phyloP scores from a whole-genome alignment of 2,113 vertebrate species.

The Carettochelys insculpta region DNA sequence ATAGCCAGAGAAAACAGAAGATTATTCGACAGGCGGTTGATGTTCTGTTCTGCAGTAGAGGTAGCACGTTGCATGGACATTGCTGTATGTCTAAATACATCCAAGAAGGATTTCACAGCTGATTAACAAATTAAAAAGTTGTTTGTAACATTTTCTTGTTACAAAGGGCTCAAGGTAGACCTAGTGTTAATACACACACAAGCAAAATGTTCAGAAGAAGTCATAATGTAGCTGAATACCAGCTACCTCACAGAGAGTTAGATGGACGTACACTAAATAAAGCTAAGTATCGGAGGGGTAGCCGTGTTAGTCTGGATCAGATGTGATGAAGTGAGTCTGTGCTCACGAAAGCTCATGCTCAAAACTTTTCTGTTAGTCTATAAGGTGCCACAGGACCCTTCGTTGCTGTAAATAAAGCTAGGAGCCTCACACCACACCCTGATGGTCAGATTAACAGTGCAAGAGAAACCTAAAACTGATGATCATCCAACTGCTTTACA shows the following conservation, averaged over 20 bases:
- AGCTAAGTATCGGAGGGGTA: no score
- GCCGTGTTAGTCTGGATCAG: no score
- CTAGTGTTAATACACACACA: background rate
- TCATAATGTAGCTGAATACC: background rate
- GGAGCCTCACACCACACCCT: background rate
- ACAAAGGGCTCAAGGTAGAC: background rate
- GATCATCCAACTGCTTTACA: background rate
- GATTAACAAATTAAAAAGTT: background rate
- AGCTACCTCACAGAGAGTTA: background rate
- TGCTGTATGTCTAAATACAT: background rate
- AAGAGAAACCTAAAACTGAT: constrained; percentile 14
- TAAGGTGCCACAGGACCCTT: no score
- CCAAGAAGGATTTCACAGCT: background rate
- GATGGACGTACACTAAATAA: background rate
- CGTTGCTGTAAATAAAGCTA: background rate
- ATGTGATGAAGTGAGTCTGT: no score
- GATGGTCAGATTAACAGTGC: background rate
- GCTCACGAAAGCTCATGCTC: no score
- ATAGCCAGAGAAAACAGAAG: background rate
- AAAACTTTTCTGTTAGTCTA: no score
- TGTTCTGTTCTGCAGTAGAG: background rate
- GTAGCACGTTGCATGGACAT: background rate
- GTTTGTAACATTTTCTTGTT: background rate
- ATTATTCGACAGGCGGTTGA: background rate
- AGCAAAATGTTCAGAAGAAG: background rate